Evolutionary conservation across 2,888 invertebrate genomes (phyloP), one percentile per base, ranked within the genome.

Genomic region (Geotrupes spiniger): DNA sequence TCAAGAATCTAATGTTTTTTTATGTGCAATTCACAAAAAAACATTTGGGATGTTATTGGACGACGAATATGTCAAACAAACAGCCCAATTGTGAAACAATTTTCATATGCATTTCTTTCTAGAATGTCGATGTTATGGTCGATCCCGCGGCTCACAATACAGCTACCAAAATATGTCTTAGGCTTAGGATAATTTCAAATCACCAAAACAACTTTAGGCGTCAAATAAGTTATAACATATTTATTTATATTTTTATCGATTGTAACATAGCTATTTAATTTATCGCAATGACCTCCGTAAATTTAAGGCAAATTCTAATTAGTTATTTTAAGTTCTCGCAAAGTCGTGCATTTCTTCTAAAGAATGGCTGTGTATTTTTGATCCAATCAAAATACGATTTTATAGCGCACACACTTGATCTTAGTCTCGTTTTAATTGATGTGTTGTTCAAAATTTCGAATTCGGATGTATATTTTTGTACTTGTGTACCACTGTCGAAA

Each of bases 41-140:
- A 21, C 21, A 21, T 6, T 21, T 21, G 3, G 21, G 21, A 21
- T 4, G 21, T 4, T 21, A 21, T 4, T 21, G 21, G 21, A 21
- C 3, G 21, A 21, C 6, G 21, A 6, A 3, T 21, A 21, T 6
- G 21, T 6, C 3, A 21, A 21, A 21, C 21, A 21, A 21, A 4
- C 6, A 6, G 4, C 3, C 21, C 21, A 21, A 4, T 21, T 21
- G 21, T 4, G 4, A 21, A 21, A 21, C 21, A 21, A 6, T 21
- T 21, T 6, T 21, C 3, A 21, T 21, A 6, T 21, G 3, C 4
- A 4, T 21, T 21, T 59, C 51, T 70, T 82, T 80, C 53, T 79
- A 90, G 91, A 72, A 84, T 90, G 80, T 89, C 89, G 52, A 84
- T 90, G 74, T 78, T 91, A 64, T 87, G 89, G 83, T 89, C 90